A percentile compares a stretch with the other conserved stretches of the same genome.
Evolutionary conservation across 1,140 invertebrate genomes (phyloP).

Genomic region (Sinella curviseta): DNA sequence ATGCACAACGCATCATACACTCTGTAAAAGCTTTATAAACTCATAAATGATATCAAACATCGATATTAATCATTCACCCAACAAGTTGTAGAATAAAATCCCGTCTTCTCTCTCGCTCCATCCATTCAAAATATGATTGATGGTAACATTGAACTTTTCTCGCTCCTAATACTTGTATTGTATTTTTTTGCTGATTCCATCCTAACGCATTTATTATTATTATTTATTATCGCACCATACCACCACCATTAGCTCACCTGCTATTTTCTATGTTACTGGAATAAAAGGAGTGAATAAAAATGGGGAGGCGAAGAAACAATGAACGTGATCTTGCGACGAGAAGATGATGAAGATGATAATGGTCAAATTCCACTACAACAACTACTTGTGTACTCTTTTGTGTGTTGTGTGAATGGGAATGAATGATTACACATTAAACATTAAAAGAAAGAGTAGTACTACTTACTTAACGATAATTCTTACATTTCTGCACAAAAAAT

Average conservation of each 20-base stretch:
- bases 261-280: constrained; percentile 22
- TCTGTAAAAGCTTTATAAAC: too few relatives aligned
- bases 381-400: too few relatives aligned
- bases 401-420: neutral
- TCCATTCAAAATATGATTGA: neutral
- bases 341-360: neutral
- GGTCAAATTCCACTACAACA: too few relatives aligned
- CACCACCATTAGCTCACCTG: too few relatives aligned
- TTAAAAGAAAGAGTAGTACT: neutral
- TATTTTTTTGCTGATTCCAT: neutral
- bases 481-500: neutral
- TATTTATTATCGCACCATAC: neutral
- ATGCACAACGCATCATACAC: too few relatives aligned
- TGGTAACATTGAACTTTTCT: neutral
- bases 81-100: neutral
- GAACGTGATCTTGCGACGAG: neutral
- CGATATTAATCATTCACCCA: neutral
- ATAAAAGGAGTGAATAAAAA: constrained; percentile 7
- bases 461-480: constrained; percentile 10
- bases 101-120: neutral
- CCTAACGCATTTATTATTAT: neutral
- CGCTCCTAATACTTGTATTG: neutral
- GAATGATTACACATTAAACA: neutral
- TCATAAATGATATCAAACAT: neutral
- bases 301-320: neutral